Evolutionary conservation across 2,797 vertebrate species (phyloP), one percentile per base, ranked within the genome.

Genomic region (Pithecia hirsuta): DNA sequence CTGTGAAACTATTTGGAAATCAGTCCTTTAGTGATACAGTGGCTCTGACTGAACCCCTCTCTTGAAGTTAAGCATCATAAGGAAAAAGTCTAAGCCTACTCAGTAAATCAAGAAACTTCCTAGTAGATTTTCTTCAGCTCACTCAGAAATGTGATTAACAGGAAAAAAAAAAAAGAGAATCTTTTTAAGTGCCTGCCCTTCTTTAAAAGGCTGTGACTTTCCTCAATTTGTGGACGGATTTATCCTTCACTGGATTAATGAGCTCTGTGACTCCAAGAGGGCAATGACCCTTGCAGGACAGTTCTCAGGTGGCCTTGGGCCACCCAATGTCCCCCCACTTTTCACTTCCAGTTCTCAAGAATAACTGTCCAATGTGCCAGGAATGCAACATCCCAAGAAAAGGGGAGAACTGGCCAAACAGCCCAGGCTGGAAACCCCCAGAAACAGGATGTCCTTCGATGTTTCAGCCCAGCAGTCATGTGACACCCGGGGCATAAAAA

Each of bases 101-200:
- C 81, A 90, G 83, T 95, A 97, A 98, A 98, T 94, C 92, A 96
- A 95, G 89, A 94, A 95, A 76, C 79, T 93, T 87, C 96, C 86
- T 95, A 48, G 89, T 11, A 76, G 33, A 88, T 70, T 96, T 96
- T 88, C 96, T 85, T 97, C 46, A 76, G 17, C 55, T 95, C 85
- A 94, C 93, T 98, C 83, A 97, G 93, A 98, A 95, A 88, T 89
- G 84, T 85, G 93, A 97, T 89, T 91, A 78, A 95, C 0, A 78
- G 59, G 24, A 75, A 67, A 57, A 95, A 95, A 57, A 41, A 39
- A 39, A 36, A 15, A 75, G 22, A 72, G 79, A 39, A 64, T 33
- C 11, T 55, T 39, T 87, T 61, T 3, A 87, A 88, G 92, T 89
- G 22, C 12, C 41, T 8, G 26, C 44, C 33, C 75, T 94, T 86